A percentile compares a stretch with the other conserved stretches of the same genome.
phyloP scores from a whole-genome alignment of 1,140 invertebrate species.

The Belonocnema kinseyi region DNA sequence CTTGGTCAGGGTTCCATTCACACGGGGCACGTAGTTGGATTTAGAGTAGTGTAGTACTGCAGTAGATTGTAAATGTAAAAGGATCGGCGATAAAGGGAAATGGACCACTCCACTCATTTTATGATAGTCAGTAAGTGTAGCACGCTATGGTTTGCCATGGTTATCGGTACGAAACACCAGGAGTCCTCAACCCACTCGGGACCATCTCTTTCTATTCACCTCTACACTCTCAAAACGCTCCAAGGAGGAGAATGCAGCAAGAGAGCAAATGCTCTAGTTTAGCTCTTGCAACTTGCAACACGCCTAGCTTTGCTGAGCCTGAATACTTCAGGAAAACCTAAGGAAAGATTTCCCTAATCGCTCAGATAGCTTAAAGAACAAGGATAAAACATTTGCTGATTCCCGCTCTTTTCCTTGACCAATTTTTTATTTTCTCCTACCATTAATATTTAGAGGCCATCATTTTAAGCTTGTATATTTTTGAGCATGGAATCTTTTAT shows the following conservation, averaged over 20 bases:
- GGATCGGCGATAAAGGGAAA: constrained; percentile 53
- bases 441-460: no score
- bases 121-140: constrained; percentile 43
- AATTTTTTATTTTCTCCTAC: no score
- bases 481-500: no score
- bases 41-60: neutral
- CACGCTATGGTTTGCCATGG: no score
- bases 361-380: neutral
- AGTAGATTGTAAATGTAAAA: neutral
- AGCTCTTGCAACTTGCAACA: constrained; percentile 56
- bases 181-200: constrained; percentile 52
- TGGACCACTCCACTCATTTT: constrained; percentile 54
- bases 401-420: no score
- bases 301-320: constrained; percentile 27
- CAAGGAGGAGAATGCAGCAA: constrained; percentile 42
- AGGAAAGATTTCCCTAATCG: constrained; percentile 19
- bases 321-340: constrained; percentile 22
- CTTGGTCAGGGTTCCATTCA: constrained; percentile 30
- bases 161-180: neutral
- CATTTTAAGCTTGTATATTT: no score
- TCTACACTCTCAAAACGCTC: constrained; percentile 53
- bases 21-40: neutral
- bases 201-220: constrained; percentile 59
- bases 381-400: neutral
- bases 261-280: constrained; percentile 61